A percentile compares a stretch with the other conserved stretches of the same genome.
phyloP scores from a whole-genome alignment of 2,888 invertebrate genomes.

The Tipula helvola region DNA sequence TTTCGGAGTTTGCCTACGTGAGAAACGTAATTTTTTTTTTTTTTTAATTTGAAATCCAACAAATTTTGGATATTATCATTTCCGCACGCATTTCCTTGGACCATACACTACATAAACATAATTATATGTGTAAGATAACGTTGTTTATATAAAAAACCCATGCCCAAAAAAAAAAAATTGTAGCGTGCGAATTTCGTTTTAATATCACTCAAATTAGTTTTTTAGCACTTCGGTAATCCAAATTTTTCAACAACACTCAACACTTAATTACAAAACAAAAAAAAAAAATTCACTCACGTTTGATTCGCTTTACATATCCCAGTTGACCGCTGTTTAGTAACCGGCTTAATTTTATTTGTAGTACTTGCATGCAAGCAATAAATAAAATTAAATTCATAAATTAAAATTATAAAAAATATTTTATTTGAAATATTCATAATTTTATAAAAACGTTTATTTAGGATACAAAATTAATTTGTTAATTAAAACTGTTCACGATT shows the following conservation, averaged over 20 bases:
- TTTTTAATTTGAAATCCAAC: too few relatives aligned
- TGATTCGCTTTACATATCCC: neutral
- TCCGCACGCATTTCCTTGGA: too few relatives aligned
- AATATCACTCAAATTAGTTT: too few relatives aligned
- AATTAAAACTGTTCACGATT: neutral
- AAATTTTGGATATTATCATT: too few relatives aligned
- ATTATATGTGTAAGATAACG: too few relatives aligned
- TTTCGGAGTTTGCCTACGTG: too few relatives aligned
- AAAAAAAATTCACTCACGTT: neutral
- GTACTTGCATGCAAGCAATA: neutral
- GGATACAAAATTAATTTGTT: neutral
- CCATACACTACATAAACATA: too few relatives aligned
- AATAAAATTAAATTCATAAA: neutral
- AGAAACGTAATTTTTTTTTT: too few relatives aligned
- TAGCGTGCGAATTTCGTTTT: too few relatives aligned
- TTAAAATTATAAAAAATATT: neutral
- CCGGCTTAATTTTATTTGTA: neutral
- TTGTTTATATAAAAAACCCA: too few relatives aligned
- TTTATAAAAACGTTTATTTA: neutral
- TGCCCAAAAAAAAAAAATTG: too few relatives aligned
- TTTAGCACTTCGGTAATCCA: neutral
- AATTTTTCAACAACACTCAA: neutral
- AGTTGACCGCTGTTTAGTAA: neutral
- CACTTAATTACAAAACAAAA: neutral
- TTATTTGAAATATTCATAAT: neutral